Conservation (phyloP, 2,113 vertebrate species). For the Carollia perspicillata region DNA sequence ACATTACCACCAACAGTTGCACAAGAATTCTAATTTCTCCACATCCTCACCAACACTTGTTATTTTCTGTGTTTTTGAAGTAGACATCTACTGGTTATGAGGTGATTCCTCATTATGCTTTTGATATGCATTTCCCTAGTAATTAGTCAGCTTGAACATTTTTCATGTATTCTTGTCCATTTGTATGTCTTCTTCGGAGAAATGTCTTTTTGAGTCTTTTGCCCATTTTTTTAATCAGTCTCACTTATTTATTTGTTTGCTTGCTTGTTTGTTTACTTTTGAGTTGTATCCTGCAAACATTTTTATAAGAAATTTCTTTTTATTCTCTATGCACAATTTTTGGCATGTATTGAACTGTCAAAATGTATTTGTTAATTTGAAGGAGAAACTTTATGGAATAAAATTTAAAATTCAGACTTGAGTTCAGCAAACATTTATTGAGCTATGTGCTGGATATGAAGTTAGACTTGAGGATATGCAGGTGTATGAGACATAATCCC, state of each 20-base stretch:
- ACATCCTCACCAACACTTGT: not conserved
- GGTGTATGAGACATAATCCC: not conserved
- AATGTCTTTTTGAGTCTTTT: too few relatives aligned
- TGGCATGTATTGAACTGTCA: not conserved
- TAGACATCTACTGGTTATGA: too few relatives aligned
- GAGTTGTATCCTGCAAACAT: not conserved
- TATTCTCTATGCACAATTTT: not conserved
- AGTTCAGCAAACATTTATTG: not conserved
- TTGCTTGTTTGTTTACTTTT: not conserved
- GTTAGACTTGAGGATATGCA: not conserved
- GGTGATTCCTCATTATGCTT: too few relatives aligned
- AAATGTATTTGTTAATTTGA: not conserved
- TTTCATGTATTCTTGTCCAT: too few relatives aligned
- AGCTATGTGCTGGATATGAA: not conserved
- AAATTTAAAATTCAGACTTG: not conserved
- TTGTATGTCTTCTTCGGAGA: too few relatives aligned
- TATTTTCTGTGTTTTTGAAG: not conserved
- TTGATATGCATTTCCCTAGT: too few relatives aligned
- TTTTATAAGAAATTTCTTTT: not conserved
- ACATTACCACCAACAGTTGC: not conserved
- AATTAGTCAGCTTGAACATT: too few relatives aligned
- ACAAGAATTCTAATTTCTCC: not conserved
- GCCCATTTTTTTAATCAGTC: too few relatives aligned
- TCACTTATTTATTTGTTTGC: not conserved
- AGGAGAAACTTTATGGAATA: not conserved